phyloP scores from a whole-genome alignment of 2,113 vertebrate genomes.

The Sakesphorus luctuosus region DNA sequence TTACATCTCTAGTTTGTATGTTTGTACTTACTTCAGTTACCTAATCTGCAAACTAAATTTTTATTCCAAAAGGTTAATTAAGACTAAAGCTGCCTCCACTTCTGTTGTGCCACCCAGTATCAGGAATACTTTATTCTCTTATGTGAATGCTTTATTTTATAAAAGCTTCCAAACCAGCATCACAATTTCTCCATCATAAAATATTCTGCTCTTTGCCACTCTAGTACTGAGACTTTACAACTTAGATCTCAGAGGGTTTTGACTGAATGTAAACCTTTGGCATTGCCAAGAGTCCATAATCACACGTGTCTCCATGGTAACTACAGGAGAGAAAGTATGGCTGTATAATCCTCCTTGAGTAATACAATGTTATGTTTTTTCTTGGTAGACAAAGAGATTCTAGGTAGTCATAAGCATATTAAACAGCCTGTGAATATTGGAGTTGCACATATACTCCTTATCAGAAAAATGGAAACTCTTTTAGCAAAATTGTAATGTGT shows the following conservation, averaged over 20 bases:
- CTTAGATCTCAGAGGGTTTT: not conserved
- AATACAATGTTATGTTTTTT: not conserved
- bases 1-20: not conserved
- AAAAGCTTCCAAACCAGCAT: not conserved
- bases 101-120: not conserved
- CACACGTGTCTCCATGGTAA: conserved; percentile 44
- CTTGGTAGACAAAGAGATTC: conserved; percentile 15
- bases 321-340: not conserved
- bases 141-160: not conserved
- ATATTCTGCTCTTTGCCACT: not conserved
- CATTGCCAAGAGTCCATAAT: conserved; percentile 20
- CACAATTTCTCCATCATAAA: not conserved
- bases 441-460: not conserved
- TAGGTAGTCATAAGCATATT: not conserved
- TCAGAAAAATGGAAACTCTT: not conserved
- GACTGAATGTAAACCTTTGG: conserved; percentile 5
- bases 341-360: conserved; percentile 7
- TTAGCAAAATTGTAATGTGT: not conserved
- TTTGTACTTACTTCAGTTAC: not conserved
- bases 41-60: not conserved
- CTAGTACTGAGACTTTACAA: not conserved
- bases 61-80: not conserved
- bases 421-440: not conserved
- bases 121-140: not conserved
- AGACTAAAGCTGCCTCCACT: not conserved